These are phyloP conservation scores for Osmerus eperlanus DNA, from an alignment of 2,113 vertebrate genomes.

Conservation along the genomic window DNA sequence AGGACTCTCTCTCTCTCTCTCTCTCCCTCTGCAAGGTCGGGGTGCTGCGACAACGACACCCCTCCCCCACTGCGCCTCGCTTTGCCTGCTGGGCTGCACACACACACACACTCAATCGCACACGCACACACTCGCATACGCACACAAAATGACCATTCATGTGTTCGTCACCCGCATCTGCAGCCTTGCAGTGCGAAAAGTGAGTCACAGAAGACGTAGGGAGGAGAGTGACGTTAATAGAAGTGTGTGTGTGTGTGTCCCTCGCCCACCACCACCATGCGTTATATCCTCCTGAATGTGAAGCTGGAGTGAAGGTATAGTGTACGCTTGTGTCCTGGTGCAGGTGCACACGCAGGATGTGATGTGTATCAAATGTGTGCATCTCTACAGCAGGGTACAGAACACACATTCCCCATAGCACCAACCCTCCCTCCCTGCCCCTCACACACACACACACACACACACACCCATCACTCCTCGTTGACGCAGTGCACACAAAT, in stretches of 20 bases:
- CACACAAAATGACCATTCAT: slow-evolving; percentile 27
- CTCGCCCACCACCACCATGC: background rate
- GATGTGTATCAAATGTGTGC: no score
- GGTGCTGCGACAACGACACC: slow-evolving; percentile 33
- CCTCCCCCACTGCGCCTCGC: slow-evolving; percentile 33
- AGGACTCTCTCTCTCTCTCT: slow-evolving; percentile 33
- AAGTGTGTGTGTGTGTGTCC: background rate
- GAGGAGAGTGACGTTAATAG: slow-evolving; percentile 20
- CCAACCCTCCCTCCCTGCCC: background rate
- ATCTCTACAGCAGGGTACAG: no score
- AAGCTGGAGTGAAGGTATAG: no score
- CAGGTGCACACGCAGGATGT: no score
- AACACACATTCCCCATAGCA: background rate
- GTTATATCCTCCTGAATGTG: no score
- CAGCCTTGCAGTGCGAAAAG: background rate
- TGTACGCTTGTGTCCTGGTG: no score
- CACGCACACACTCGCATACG: background rate
- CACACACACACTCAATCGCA: slow-evolving; percentile 12
- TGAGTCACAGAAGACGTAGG: slow-evolving; percentile 45
- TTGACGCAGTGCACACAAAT: background rate
- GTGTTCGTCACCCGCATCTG: slow-evolving; percentile 26
- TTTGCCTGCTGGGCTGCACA: background rate
- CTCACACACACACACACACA: background rate
- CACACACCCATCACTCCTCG: background rate
- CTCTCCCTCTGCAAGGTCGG: slow-evolving; percentile 57